These are phyloP conservation scores for Leptestheria dahalacensis DNA, from an alignment of 1,140 invertebrate genomes.

Conservation along the genomic window DNA sequence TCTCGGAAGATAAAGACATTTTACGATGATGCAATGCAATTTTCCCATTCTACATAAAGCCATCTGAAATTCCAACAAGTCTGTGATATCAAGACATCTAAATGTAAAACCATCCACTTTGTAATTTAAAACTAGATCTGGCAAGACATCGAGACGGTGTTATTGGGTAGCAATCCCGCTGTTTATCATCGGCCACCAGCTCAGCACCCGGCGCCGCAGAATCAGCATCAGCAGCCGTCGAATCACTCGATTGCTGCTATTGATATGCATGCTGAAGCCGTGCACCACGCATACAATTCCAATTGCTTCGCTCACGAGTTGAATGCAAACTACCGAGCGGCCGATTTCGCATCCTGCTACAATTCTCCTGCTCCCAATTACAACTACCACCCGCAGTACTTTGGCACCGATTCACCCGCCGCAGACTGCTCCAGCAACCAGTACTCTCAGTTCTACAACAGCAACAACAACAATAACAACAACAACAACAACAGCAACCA, in stretches of 20 bases:
- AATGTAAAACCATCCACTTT: background rate
- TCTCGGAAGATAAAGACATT: too few relatives aligned
- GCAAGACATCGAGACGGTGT: slow-evolving; percentile 36
- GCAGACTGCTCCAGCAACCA: background rate
- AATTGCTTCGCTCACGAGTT: background rate
- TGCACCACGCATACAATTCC: too few relatives aligned
- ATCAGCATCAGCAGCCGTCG: background rate
- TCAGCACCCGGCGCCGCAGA: background rate
- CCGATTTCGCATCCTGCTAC: background rate
- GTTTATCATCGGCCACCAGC: background rate
- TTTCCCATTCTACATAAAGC: too few relatives aligned
- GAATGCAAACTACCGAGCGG: background rate
- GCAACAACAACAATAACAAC: slow-evolving; percentile 2
- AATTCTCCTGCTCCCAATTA: too few relatives aligned
- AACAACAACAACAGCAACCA: slow-evolving; percentile 10
- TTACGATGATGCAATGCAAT: too few relatives aligned
- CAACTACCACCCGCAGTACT: slow-evolving; percentile 9
- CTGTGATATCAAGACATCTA: background rate
- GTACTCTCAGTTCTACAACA: slow-evolving; percentile 4
- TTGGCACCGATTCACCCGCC: background rate
- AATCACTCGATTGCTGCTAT: background rate
- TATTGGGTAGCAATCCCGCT: slow-evolving; percentile 21
- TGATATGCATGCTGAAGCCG: too few relatives aligned
- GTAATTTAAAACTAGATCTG: slow-evolving; percentile 29
- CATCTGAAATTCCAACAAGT: too few relatives aligned